Evolutionary conservation across 1,140 invertebrate genomes (phyloP), one percentile per base, ranked within the genome.

Genomic region (Drosophila quadrilineata): DNA sequence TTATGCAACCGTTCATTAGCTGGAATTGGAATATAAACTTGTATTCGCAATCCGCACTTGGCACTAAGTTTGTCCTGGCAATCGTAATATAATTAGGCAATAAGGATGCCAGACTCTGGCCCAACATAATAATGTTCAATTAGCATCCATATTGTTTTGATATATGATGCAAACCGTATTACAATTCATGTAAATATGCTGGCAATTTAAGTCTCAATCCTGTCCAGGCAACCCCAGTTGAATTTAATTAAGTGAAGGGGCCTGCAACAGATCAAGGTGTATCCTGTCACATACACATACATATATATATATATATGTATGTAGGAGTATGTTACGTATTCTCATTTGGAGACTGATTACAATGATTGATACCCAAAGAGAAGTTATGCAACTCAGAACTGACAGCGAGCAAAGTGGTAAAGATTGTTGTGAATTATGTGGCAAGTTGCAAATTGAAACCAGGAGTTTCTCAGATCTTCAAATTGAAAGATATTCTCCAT

Each of bases 51-150:
- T n/a, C n/a, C n/a, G n/a, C n/a, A n/a, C n/a, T n/a, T n/a, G n/a
- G n/a, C n/a, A n/a, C n/a, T n/a, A n/a, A n/a, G n/a, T n/a, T n/a
- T n/a, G n/a, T 22, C 35, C n/a, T 53, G 36, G 43, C 35, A 40
- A 36, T 22, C 24, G 14, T 43, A 24, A 35, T 12, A 24, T 38
- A 66, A 52, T 59, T 50, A 60, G 31, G 14, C 63, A 48, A 40
- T 56, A 29, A 24, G 38, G n/a, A n/a, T 48, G 14, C 36, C 14
- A 60, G 26, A 33, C 31, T 14, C 14, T 6, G 16, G 35, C 40
- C 54, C 46, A 57, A 46, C 52, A 57, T 54, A 65, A 65, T 59
- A 52, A 60, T 66, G 54, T 66, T 66, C 63, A 66, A 60, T 66
- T 66, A 60, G 53, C 45, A 29, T 53, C 29, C 14, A 46, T 16